Evolutionary conservation across 2,797 vertebrate genomes (phyloP), one percentile per base, ranked within the genome.

Genomic region (Parambassis ranga): DNA sequence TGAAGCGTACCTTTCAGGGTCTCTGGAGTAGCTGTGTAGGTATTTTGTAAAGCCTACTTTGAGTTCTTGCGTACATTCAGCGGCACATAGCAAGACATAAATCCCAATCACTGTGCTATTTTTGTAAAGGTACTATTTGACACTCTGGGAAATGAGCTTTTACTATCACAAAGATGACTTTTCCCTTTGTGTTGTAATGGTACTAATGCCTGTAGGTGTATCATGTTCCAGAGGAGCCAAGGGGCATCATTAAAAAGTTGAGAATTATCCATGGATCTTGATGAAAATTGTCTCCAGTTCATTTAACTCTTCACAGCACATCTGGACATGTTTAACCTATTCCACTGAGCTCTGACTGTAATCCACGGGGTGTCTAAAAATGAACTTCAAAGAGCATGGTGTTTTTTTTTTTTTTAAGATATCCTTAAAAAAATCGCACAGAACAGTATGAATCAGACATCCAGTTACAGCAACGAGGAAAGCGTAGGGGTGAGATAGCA

Each of bases 161-260:
- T 61, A 63, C 65, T 64, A 53, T 68, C 65, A 76, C 79, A 85
- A 74, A 68, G 77, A 83, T 75, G 77, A 62, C 65, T 80, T 72
- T 74, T 80, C 60, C 68, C 74, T 75, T 71, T 71, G 55, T 76
- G 63, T 66, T 68, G 48, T 35, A 47, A 82, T 30, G 1, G 35
- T 58, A 66, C 46, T 71, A 66, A 74, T 60, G 82, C 76, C 71
- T 81, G 73, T 74, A 82, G 77, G 79, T 85, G 75, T 81, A 74
- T 69, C 57, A 2, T 75, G 70, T 83, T 81, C 57, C 62, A 62
- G 11, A 37, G 53, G 77, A 86, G 86, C 82, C 71, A 53, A 23
- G 71, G 71, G 87, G 87, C 75, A 85, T 88, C 86, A 84, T 89
- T 87, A 90, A 83, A 87, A 84, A 84, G 71, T 83, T 77, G 37